Evolutionary conservation across 2,888 invertebrate species (phyloP).

Genomic region (Agrotis ipsilon): DNA sequence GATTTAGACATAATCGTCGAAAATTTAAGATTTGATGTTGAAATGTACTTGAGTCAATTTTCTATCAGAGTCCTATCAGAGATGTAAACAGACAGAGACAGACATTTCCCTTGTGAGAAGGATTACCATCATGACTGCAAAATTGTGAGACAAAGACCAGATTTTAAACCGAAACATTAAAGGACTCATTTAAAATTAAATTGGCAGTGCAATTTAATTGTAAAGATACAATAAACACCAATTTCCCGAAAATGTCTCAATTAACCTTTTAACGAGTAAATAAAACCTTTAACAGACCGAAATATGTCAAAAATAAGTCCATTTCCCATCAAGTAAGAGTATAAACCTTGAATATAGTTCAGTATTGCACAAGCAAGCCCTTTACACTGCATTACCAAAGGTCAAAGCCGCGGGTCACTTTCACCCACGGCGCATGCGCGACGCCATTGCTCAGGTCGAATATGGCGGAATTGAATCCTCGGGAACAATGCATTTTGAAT

Average conservation of each 20-base stretch:
- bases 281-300: constrained; percentile 8
- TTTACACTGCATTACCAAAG: constrained; percentile 48
- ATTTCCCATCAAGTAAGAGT: constrained; percentile 34
- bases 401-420: constrained; percentile 66
- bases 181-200: background rate
- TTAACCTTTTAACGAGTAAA: constrained; percentile 31
- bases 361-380: constrained; percentile 62
- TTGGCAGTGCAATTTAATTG: background rate
- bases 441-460: constrained; percentile 37
- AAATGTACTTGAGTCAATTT: background rate
- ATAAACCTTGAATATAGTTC: constrained; percentile 62
- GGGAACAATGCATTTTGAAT: constrained; percentile 55
- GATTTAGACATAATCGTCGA: background rate
- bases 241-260: constrained; percentile 10
- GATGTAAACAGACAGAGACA: no score
- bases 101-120: no score
- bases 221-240: no score
- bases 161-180: background rate
- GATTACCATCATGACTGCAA: background rate
- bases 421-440: constrained; percentile 57
- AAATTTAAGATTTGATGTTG: no score
- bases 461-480: constrained; percentile 59
- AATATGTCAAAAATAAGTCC: constrained; percentile 23
- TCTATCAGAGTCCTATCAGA: background rate
- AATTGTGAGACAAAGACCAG: background rate